A percentile compares a stretch with the other conserved stretches of the same genome.
phyloP scores from a whole-genome alignment of 2,888 invertebrate genomes.

The Deroplatys truncata region DNA sequence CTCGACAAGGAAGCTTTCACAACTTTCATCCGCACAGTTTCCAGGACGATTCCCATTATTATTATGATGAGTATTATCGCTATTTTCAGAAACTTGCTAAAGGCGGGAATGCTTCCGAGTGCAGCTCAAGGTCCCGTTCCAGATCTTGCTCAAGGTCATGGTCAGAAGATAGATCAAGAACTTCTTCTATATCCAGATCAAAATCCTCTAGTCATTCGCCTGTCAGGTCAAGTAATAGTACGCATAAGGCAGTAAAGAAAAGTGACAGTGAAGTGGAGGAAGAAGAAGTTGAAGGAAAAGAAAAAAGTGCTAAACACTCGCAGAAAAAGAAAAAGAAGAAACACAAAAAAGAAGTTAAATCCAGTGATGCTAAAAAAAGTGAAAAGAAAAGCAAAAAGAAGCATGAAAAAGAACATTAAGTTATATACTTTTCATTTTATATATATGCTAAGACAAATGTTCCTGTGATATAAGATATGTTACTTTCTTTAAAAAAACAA shows the following conservation, averaged over 20 bases:
- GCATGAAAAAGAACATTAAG: neutral
- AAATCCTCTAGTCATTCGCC: constrained; percentile 29
- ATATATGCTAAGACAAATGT: neutral
- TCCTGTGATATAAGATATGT: neutral
- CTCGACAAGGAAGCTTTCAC: constrained; percentile 35
- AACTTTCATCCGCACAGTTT: constrained; percentile 7
- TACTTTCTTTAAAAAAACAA: neutral
- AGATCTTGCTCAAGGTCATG: constrained; percentile 22
- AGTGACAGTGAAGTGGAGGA: neutral
- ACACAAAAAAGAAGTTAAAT: neutral
- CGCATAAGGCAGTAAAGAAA: neutral
- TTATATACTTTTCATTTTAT: neutral
- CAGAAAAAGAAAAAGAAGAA: neutral
- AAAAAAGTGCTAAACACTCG: neutral
- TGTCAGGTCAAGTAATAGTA: neutral
- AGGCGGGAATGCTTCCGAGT: constrained; percentile 46
- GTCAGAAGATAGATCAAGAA: neutral
- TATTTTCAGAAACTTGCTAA: constrained; percentile 59
- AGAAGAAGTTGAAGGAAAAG: neutral
- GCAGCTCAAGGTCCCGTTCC: constrained; percentile 34
- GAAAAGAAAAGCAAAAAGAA: neutral
- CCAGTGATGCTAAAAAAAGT: neutral
- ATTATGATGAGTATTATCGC: constrained; percentile 46
- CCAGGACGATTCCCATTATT: neutral
- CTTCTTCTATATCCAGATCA: constrained; percentile 32